These are phyloP conservation scores for Corythucha ciliata DNA, from an alignment of 2,888 invertebrate genomes.

Conservation along the genomic window DNA sequence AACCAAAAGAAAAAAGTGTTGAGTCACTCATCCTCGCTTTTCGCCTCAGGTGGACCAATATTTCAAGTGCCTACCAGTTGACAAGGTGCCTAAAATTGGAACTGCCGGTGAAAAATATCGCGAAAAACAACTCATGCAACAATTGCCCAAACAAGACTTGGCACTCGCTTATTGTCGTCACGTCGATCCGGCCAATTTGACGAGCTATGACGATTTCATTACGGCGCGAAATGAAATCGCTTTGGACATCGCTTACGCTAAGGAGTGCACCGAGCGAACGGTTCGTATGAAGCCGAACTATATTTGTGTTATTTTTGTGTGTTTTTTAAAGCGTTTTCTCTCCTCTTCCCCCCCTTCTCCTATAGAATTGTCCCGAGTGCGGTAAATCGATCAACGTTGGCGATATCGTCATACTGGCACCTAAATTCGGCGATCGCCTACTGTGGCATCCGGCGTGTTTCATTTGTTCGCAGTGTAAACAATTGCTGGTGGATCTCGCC, in stretches of 20 bases:
- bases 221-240: conserved; percentile 90
- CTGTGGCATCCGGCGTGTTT: conserved; percentile 93
- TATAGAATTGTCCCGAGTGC: conserved; percentile 76
- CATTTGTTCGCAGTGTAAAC: conserved; percentile 75
- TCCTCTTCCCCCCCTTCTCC: conserved; percentile 37
- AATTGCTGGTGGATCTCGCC: conserved; percentile 89
- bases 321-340: not conserved
- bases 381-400: conserved; percentile 66
- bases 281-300: too few species aligned
- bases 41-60: conserved; percentile 82
- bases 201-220: conserved; percentile 88
- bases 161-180: conserved; percentile 81
- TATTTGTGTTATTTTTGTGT: not conserved
- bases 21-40: too few species aligned
- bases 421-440: conserved; percentile 63
- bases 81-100: conserved; percentile 61
- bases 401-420: conserved; percentile 74
- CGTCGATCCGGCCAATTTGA: conserved; percentile 64
- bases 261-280: conserved; percentile 41
- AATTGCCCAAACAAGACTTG: conserved; percentile 91
- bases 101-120: conserved; percentile 72
- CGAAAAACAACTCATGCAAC: conserved; percentile 71
- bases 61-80: conserved; percentile 77
- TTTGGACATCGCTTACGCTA: conserved; percentile 73
- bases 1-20: too few species aligned